These are phyloP conservation scores for Macropodus opercularis DNA, from an alignment of 2,797 vertebrate species.

Conservation along the genomic window DNA sequence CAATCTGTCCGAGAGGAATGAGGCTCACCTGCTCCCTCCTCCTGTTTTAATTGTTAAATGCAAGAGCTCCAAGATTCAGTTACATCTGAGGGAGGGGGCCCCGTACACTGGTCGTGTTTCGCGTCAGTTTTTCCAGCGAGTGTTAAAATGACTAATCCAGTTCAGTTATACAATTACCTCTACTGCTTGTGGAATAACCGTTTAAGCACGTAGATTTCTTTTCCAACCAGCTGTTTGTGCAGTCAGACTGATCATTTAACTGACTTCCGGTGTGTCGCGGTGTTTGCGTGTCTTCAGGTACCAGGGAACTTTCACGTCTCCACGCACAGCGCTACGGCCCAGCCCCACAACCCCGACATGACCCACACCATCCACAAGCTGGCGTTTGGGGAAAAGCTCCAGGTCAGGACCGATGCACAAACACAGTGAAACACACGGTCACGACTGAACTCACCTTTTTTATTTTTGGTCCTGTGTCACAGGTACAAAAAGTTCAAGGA, in stretches of 20 bases:
- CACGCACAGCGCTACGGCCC: slow-evolving; percentile 96
- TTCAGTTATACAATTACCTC: slow-evolving; percentile 48
- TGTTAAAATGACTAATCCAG: slow-evolving; percentile 70
- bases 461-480: slow-evolving; percentile 31
- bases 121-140: slow-evolving; percentile 64
- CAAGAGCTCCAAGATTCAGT: slow-evolving; percentile 28
- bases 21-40: slow-evolving; percentile 16
- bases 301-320: slow-evolving; percentile 99
- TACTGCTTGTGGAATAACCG: slow-evolving; percentile 20
- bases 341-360: slow-evolving; percentile 98
- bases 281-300: slow-evolving; percentile 82
- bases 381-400: slow-evolving; percentile 93
- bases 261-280: slow-evolving; percentile 12
- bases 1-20: background rate
- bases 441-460: background rate
- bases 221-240: slow-evolving; percentile 27
- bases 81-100: too few relatives aligned
- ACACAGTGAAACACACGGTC: background rate
- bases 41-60: slow-evolving; percentile 48
- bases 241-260: slow-evolving; percentile 36
- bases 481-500: slow-evolving; percentile 93
- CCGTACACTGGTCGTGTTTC: slow-evolving; percentile 14
- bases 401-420: slow-evolving; percentile 78
- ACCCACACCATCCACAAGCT: slow-evolving; percentile 96
- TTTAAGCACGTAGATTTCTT: slow-evolving; percentile 27